Evolutionary conservation across 2,113 vertebrate genomes (phyloP).

Genomic region (Tetrax tetrax): DNA sequence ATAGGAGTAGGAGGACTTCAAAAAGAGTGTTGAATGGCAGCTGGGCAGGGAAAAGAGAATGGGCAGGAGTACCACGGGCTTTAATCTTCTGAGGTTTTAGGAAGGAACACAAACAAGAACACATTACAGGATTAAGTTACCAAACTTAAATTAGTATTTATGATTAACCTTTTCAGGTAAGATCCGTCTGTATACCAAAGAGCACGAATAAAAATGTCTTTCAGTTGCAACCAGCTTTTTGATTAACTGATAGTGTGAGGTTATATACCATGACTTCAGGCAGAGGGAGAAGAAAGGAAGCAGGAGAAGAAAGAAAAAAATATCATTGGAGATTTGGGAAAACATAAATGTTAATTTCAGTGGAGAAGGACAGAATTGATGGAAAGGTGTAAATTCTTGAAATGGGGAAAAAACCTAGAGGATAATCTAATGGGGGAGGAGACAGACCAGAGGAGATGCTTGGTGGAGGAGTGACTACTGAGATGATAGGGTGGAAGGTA

Average conservation of each 20-base stretch:
- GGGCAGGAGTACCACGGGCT: not conserved
- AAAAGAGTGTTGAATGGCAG: not conserved
- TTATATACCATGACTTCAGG: not conserved
- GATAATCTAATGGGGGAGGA: not conserved
- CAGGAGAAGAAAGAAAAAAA: not conserved
- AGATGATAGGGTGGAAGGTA: constrained; percentile 5
- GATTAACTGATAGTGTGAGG: not conserved
- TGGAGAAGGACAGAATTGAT: not conserved
- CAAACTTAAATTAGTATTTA: not conserved
- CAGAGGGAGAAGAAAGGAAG: not conserved
- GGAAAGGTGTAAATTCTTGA: not conserved
- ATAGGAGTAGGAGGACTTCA: not conserved
- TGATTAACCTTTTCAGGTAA: not conserved
- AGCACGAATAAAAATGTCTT: not conserved
- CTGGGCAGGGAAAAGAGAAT: not conserved
- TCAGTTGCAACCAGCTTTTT: not conserved
- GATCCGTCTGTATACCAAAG: not conserved
- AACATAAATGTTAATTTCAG: not conserved
- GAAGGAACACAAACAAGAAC: not conserved
- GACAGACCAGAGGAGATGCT: not conserved
- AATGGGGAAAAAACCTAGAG: not conserved
- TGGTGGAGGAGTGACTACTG: not conserved
- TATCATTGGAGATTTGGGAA: not conserved
- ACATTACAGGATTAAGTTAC: not conserved
- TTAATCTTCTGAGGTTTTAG: not conserved